Percentiles rank a stretch among this genome's conserved stretches.
phyloP scores from a whole-genome alignment of 2,113 vertebrate genomes.

The Pygoscelis antarcticus region DNA sequence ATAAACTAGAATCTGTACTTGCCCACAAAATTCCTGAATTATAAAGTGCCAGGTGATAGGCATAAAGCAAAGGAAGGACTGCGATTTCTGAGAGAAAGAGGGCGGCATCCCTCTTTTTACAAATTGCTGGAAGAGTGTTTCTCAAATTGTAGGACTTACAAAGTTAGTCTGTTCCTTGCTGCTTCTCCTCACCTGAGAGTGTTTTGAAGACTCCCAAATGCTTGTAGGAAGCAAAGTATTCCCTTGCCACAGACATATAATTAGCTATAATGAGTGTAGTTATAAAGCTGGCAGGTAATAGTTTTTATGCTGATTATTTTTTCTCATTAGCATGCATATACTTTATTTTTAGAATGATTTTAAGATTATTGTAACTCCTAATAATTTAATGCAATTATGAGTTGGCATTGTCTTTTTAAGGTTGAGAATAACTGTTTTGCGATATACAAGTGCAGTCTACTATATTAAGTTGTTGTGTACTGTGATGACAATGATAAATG shows the following conservation, averaged over 20 bases:
- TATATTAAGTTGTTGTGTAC: background rate
- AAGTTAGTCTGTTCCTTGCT: background rate
- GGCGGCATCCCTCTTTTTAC: background rate
- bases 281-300: background rate
- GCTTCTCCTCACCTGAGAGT: background rate
- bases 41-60: background rate
- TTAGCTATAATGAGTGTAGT: background rate
- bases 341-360: slow-evolving; percentile 4
- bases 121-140: background rate
- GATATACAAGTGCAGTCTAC: background rate
- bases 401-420: background rate
- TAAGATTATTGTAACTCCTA: background rate
- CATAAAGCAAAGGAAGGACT: background rate
- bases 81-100: background rate
- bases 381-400: background rate
- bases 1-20: background rate
- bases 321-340: background rate
- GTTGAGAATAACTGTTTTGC: background rate
- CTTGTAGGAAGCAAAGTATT: background rate
- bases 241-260: background rate
- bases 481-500: background rate
- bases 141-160: background rate
- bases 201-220: background rate
- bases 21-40: background rate
- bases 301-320: background rate